phyloP scores from a whole-genome alignment of 2,888 invertebrate species.

The Chloromyia formosa region DNA sequence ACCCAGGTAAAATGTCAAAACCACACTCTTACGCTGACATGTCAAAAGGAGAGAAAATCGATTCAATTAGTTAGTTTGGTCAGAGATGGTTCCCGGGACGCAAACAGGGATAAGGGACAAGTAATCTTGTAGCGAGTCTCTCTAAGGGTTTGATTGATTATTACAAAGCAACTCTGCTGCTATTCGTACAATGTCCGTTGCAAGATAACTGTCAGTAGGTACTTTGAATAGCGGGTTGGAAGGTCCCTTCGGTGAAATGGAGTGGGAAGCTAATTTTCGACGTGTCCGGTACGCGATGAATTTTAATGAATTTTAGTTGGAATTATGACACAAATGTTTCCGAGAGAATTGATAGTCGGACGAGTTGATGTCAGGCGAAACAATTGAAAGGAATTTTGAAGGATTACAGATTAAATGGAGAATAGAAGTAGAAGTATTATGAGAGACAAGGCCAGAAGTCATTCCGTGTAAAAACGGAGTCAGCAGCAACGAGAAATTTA shows the following conservation, averaged over 20 bases:
- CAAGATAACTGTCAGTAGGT: background rate
- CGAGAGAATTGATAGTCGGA: no score
- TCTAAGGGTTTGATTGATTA: conserved; percentile 35
- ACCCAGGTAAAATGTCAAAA: conserved; percentile 11
- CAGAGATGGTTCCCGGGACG: no score
- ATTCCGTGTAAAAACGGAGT: no score
- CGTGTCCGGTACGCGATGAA: background rate
- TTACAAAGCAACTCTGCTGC: background rate
- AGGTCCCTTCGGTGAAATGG: background rate
- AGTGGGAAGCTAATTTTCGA: background rate
- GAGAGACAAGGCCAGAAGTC: no score
- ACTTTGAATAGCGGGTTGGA: background rate
- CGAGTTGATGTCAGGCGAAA: no score
- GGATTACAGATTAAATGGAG: no score
- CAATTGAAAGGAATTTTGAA: no score
- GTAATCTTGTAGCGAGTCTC: background rate
- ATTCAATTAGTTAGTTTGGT: conserved; percentile 32
- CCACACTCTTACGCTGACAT: background rate
- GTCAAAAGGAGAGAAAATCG: background rate
- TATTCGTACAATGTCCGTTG: no score
- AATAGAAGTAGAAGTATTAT: no score
- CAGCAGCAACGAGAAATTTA: no score
- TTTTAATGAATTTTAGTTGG: background rate
- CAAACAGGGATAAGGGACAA: background rate
- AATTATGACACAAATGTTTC: background rate